A percentile compares a stretch with the other conserved stretches of the same genome.
These are phyloP conservation scores for Oxyteleia sp. DNA, from an alignment of 2,888 invertebrate genomes.

Conservation along the genomic window DNA sequence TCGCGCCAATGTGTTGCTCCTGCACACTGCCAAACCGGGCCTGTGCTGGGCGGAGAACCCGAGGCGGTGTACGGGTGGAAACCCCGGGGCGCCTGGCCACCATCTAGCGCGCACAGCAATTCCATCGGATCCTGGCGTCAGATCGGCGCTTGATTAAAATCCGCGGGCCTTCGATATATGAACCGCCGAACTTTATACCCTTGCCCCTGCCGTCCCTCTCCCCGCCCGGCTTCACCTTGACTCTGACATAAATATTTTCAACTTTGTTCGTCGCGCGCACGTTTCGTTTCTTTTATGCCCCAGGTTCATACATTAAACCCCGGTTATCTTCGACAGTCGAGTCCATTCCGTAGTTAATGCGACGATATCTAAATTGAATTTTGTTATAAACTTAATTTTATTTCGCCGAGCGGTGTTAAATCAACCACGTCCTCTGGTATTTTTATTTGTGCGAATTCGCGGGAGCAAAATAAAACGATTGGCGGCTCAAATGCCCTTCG, in stretches of 20 bases:
- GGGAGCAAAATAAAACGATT: background rate
- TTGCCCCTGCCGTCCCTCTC: constrained; percentile 58
- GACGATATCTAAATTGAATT: constrained; percentile 56
- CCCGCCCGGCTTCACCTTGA: constrained; percentile 25
- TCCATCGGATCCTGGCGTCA: constrained; percentile 83
- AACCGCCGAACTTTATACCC: constrained; percentile 85
- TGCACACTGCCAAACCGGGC: constrained; percentile 62
- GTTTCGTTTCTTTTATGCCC: constrained; percentile 43
- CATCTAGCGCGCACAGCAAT: constrained; percentile 85
- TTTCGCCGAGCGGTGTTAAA: constrained; percentile 16
- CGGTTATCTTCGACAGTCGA: constrained; percentile 15
- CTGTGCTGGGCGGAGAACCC: too few relatives aligned
- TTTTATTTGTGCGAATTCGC: constrained; percentile 4
- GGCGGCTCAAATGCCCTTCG: constrained; percentile 13
- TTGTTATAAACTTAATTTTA: constrained; percentile 38
- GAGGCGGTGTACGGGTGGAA: constrained; percentile 86
- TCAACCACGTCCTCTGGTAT: constrained; percentile 9
- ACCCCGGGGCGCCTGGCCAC: constrained; percentile 86
- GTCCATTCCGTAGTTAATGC: constrained; percentile 11
- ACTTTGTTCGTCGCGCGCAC: constrained; percentile 47
- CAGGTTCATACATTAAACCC: constrained; percentile 31
- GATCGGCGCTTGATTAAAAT: constrained; percentile 87
- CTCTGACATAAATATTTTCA: constrained; percentile 63
- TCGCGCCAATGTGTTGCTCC: constrained; percentile 30
- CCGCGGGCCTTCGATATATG: constrained; percentile 85